Evolutionary conservation across 2,888 invertebrate genomes (phyloP), one percentile per base, ranked within the genome.

Genomic region (Gerris lacustris): DNA sequence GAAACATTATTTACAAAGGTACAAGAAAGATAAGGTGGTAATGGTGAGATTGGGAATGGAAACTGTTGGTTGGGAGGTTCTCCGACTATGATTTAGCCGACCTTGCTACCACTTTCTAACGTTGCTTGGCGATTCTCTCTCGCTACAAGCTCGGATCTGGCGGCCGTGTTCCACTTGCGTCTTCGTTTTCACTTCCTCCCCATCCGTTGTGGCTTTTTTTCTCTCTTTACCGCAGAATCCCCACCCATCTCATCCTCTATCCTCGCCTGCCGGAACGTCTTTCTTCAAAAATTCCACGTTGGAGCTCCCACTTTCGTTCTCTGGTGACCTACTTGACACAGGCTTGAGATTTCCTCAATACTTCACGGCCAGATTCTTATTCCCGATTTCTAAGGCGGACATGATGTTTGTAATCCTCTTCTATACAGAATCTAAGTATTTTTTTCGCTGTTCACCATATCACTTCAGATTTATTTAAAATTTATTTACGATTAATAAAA

Each of bases 161-260:
- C 69, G 68, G 45, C 45, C 69, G 45, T 67, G 63, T 69, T 67
- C 64, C 55, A 55, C 55, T 55, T 55, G 5, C 47, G 47, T 6
- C 4, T 55, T 55, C 66, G 73, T 17, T 63, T 62, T 69, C 15
- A 31, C 67, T 44, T 45, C 67, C 45, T 69, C 43, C 43, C 67
- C 62, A 68, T 47, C 43, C 63, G 79, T 79, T 79, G 79, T 69
- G 45, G 69, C 55, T 70, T 62, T 62, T 45, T 45, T 44, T 63
- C 47, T 62, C 67, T 71, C 62, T 55, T 55, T 71, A 63, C 71
- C 69, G 66, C 55, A 67, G 44, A 71, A 63, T 71, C 55, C 45
- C 47, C 45, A 31, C 44, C 15, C 66, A 55, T 43, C 63, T 64
- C 15, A 73, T 64, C 63, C 44, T 67, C 45, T 63, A 63, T 71